phyloP scores from a whole-genome alignment of 2,797 vertebrate species.

The Alcedo atthis region DNA sequence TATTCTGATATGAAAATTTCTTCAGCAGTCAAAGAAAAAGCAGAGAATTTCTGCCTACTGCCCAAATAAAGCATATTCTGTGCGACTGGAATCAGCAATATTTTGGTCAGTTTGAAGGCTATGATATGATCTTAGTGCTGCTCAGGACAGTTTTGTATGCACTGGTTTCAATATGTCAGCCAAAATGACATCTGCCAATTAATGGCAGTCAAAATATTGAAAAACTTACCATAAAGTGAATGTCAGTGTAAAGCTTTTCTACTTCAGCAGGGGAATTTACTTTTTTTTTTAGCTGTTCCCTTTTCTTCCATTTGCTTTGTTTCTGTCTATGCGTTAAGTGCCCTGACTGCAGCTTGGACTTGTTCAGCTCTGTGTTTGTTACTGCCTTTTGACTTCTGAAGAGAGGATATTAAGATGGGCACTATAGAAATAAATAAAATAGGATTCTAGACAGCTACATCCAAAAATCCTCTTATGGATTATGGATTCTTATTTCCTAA shows the following conservation, averaged over 20 bases:
- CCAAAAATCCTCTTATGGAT: slow-evolving; percentile 50
- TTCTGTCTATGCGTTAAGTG: background rate
- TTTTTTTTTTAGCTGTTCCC: background rate
- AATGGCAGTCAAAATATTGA: background rate
- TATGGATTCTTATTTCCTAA: slow-evolving; percentile 46
- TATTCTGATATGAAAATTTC: background rate
- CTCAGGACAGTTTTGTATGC: background rate
- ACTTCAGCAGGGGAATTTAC: background rate
- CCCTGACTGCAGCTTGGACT: background rate
- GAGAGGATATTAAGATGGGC: background rate
- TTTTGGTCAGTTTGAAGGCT: background rate
- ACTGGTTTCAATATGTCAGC: background rate
- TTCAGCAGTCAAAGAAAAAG: background rate
- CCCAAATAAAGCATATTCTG: background rate
- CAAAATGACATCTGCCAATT: background rate
- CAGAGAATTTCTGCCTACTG: background rate
- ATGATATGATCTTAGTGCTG: background rate
- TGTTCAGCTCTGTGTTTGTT: background rate
- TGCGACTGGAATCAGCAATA: background rate
- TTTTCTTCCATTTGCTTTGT: background rate
- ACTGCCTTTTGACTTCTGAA: slow-evolving; percentile 24
- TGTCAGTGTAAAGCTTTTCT: background rate
- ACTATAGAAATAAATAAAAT: slow-evolving; percentile 40
- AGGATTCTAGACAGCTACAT: slow-evolving; percentile 5
- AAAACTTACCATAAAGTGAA: background rate